Evolutionary conservation across 2,113 vertebrate genomes (phyloP).

Genomic region (Apus apus): DNA sequence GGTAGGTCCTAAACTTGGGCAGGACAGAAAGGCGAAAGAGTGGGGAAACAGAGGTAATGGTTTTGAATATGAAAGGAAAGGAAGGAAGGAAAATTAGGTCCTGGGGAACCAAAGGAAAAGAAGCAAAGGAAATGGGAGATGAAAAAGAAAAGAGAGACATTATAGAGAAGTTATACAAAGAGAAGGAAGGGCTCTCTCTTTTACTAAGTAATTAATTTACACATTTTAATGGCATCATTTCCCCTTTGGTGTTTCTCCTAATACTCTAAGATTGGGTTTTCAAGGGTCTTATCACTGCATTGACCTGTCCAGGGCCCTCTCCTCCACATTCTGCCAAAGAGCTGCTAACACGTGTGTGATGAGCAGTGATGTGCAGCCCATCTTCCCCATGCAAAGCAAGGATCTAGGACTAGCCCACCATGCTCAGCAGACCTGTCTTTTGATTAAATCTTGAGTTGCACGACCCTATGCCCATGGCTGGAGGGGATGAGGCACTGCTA

Average conservation of each 20-base stretch:
- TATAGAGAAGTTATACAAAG: not conserved
- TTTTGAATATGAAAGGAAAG: not conserved
- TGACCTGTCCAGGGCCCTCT: not conserved
- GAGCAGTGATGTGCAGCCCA: not conserved
- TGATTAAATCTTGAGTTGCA: not conserved
- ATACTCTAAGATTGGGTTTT: not conserved
- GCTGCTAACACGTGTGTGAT: not conserved
- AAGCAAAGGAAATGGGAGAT: not conserved
- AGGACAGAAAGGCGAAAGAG: not conserved
- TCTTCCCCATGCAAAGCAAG: not conserved
- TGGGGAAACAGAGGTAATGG: not conserved
- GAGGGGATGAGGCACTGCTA: not conserved
- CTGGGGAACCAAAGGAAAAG: not conserved
- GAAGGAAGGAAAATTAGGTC: not conserved
- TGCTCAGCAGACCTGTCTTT: not conserved
- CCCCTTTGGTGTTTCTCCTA: not conserved
- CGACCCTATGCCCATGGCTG: fast-evolving
- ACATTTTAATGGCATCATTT: not conserved
- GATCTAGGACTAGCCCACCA: not conserved
- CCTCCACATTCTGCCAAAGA: not conserved
- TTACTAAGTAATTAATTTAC: not conserved
- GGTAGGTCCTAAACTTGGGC: not conserved
- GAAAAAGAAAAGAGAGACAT: not conserved
- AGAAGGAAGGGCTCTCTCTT: not conserved
- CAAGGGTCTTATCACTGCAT: not conserved